Evolutionary conservation across 2,113 vertebrate genomes (phyloP), one percentile per base, ranked within the genome.

Genomic region (Nesogale talazaci): DNA sequence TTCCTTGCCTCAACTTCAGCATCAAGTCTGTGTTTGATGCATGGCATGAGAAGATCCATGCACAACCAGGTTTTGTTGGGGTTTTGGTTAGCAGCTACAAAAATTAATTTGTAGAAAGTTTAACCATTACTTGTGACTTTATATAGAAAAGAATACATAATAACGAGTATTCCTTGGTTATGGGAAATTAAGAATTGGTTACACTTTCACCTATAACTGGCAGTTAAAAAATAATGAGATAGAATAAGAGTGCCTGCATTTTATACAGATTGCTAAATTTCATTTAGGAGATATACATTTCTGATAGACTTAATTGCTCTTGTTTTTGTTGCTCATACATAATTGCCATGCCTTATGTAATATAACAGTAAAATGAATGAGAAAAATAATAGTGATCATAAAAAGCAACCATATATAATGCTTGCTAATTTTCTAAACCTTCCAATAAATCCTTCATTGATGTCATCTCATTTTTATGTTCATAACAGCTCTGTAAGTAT

Each of bases 181-280:
- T 40, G 29, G 40, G 8, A 88, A 86, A 46, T 86, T 83, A 27
- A 11, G 11, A 78, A 42, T 76, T 36, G 0, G 15, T 63, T 91
- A 23, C 22, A 42, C 80, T 25, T 72, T 86, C 81, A 34, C 4
- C 23, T 91, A 59, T 88, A 86, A 20, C 22, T 65, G 14, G 14
- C 76, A 67, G 29, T 14, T 65, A n/a, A n/a, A n/a, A 42, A 36
- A 56, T 52, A 70, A 34, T 20, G 29, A 29, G 16, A 72, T 46
- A 80, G 29, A 95, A 76, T 83, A 52, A 57, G 36, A 87, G 76
- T 88, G 4, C 20, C 23, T 42, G 46, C 36, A 69, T 86, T 94
- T 93, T 78, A 79, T 87, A 82, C 88, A 25, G 84, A 42, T 3
- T 40, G 6, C 65, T 52, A 52, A 81, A 34, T 56, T 63, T 79